A percentile compares a stretch with the other conserved stretches of the same genome.
phyloP scores from a whole-genome alignment of 2,113 vertebrate species.

The Eubucco bourcierii region DNA sequence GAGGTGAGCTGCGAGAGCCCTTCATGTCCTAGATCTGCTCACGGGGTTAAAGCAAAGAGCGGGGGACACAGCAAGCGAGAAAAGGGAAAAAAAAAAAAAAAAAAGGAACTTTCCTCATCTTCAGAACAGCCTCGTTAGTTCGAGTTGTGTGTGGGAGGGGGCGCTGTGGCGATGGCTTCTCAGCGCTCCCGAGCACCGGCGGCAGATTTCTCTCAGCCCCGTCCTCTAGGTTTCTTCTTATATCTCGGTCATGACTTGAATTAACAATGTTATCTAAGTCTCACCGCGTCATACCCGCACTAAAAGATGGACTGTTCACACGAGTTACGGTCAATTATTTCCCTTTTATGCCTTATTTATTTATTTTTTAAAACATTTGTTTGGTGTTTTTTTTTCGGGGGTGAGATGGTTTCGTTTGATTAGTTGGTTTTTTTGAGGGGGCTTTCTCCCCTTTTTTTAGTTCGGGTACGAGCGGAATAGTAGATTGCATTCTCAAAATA shows the following conservation, averaged over 20 bases:
- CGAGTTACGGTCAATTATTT: background rate
- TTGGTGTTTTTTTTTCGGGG: background rate
- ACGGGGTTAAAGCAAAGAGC: background rate
- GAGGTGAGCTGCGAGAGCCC: background rate
- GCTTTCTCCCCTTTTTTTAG: background rate
- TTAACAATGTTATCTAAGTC: background rate
- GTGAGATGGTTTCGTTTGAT: too few species aligned
- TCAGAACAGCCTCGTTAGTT: background rate
- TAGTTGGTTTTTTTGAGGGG: too few species aligned
- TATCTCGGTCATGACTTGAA: constrained; percentile 1
- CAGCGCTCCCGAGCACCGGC: background rate
- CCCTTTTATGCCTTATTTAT: too few species aligned
- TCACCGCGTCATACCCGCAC: background rate
- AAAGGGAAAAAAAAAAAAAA: background rate
- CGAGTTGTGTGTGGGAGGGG: constrained; percentile 65
- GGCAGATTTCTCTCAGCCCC: background rate
- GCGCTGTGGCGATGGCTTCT: constrained; percentile 77
- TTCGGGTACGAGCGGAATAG: background rate
- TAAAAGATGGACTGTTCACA: background rate
- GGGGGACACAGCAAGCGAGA: background rate
- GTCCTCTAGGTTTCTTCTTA: background rate
- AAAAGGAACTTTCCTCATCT: constrained; percentile 28
- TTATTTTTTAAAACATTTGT: background rate
- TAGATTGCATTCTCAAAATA: background rate
- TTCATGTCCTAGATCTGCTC: background rate